A percentile compares a stretch with the other conserved stretches of the same genome.
Conservation (phyloP, 2,113 vertebrate genomes). For the Scalopus aquaticus region DNA sequence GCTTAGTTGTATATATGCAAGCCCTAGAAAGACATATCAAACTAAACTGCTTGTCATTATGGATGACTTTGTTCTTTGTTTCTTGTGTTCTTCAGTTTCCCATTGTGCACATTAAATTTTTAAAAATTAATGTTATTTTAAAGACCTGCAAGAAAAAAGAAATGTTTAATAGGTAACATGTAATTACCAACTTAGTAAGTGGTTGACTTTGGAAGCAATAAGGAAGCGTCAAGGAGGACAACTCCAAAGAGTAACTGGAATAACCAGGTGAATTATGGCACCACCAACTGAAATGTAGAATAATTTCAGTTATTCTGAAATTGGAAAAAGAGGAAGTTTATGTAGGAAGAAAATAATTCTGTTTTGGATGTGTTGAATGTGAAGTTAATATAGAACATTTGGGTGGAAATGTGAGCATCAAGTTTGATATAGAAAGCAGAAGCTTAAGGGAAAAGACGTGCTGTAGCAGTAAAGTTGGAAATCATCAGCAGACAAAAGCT, state of each 20-base stretch:
- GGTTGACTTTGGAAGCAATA: slow-evolving; percentile 31
- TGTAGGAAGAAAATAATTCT: slow-evolving; percentile 18
- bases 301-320: not conserved
- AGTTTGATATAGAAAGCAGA: not conserved
- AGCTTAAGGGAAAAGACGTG: slow-evolving; percentile 2
- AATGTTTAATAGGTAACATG: not conserved
- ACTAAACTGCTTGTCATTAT: too few relatives aligned
- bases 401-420: not conserved
- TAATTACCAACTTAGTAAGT: not conserved
- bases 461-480: not conserved
- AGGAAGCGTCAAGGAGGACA: not conserved
- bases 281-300: not conserved
- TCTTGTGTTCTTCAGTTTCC: too few relatives aligned
- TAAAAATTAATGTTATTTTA: too few relatives aligned
- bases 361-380: not conserved
- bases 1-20: too few relatives aligned
- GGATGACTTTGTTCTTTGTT: too few relatives aligned
- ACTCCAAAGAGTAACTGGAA: not conserved
- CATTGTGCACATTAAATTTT: too few relatives aligned
- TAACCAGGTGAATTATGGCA: not conserved
- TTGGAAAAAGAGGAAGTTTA: not conserved
- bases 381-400: not conserved
- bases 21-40: too few relatives aligned
- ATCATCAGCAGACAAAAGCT: not conserved
- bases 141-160: too few relatives aligned